Percentiles rank a stretch among this genome's conserved stretches.
Evolutionary conservation across 2,888 invertebrate species (phyloP).

Genomic region (Chrysopilus asiliformis): DNA sequence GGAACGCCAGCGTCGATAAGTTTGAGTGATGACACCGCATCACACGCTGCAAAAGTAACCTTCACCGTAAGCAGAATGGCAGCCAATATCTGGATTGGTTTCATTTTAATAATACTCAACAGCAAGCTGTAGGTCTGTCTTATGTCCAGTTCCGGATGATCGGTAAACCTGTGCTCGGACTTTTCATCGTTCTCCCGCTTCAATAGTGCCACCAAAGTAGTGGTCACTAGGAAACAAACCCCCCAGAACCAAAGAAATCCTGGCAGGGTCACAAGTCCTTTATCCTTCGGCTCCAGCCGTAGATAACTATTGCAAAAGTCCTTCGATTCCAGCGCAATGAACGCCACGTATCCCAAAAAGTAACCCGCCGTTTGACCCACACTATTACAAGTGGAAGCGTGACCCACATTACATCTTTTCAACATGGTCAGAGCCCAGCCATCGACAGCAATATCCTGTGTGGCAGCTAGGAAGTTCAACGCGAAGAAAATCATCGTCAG

Average conservation of each 20-base stretch:
- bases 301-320: slow-evolving; percentile 93
- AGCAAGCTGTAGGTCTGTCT: slow-evolving; percentile 70
- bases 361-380: slow-evolving; percentile 98
- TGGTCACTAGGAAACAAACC: slow-evolving; percentile 75
- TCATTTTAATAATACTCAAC: slow-evolving; percentile 68
- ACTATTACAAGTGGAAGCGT: slow-evolving; percentile 97
- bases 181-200: slow-evolving; percentile 58
- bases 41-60: slow-evolving; percentile 89
- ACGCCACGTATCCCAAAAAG: slow-evolving; percentile 91
- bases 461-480: slow-evolving; percentile 92
- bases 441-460: slow-evolving; percentile 99
- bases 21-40: slow-evolving; percentile 88
- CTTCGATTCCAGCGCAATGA: slow-evolving; percentile 89
- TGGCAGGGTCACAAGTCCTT: slow-evolving; percentile 58
- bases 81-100: slow-evolving; percentile 65
- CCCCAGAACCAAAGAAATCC: slow-evolving; percentile 95
- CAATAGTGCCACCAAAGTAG: slow-evolving; percentile 77
- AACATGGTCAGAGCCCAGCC: slow-evolving; percentile 99
- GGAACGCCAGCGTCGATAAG: slow-evolving; percentile 93
- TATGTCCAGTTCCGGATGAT: slow-evolving; percentile 37
- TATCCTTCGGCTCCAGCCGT: slow-evolving; percentile 51
- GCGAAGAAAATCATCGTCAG: slow-evolving; percentile 79
- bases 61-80: slow-evolving; percentile 79
- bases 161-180: slow-evolving; percentile 21
- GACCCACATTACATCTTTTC: slow-evolving; percentile 91